Evolutionary conservation across 1,140 invertebrate genomes (phyloP), one percentile per base, ranked within the genome.

Genomic region (Hestina assimilis): DNA sequence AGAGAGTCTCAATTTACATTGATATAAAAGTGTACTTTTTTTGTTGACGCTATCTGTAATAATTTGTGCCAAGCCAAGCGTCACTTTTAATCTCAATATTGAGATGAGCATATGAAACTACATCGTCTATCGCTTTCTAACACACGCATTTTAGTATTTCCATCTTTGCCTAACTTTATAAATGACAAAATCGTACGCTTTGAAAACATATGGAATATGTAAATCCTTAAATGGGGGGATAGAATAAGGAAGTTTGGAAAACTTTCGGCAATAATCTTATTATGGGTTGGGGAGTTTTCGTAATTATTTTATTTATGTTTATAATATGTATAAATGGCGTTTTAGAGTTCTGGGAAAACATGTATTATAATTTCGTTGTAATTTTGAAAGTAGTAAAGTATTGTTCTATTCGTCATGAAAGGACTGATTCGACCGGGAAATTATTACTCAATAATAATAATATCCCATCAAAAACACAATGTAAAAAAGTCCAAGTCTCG

Each of bases 31-130:
- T n/a, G 21, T 23, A 15, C 7, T 28, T 54, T 62, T 74, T 82
- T 63, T 81, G 65, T 63, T 35, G 42, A 64, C 79, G 9, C 14
- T 83, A 75, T 73, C 31, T 68, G 68, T 77, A 74, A 83, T 83
- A 85, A 85, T 82, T 83, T 77, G 78, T 66, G 66, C 77, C 76
- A 83, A 80, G 75, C 79, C 65, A 75, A 75, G 70, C 82, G 73
- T 83, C 79, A 82, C 79, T 85, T 85, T 85, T 85, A 85, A 85
- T 85, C 82, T 85, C 79, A 83, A 83, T 85, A 85, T 85, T 85
- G 78, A 82, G 82, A 83, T 82, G 79, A 83, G 79, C 69, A 85
- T 82, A 77, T 75, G 75, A 74, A 78, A 80, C 74, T 79, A 79
- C 77, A 69, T 45, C 54, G 15, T 47, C 41, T 45, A 43, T 64